phyloP scores from a whole-genome alignment of 1,140 invertebrate genomes.

The Drosophila punjabiensis region DNA sequence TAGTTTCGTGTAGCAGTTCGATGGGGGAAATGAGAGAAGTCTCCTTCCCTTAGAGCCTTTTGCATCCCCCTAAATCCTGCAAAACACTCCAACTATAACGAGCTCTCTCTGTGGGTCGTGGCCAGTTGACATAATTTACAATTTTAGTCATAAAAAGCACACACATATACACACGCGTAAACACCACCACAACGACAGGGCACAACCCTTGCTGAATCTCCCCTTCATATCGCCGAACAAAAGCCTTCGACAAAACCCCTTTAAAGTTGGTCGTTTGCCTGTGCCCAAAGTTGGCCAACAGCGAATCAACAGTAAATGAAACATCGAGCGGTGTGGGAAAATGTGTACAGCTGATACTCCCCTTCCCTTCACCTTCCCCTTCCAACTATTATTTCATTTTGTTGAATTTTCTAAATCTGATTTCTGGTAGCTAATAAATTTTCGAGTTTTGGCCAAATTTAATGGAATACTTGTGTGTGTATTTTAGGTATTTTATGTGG shows the following conservation, averaged over 20 bases:
- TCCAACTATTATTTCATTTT: conserved; percentile 39
- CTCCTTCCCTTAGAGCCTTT: not conserved
- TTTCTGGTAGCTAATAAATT: conserved; percentile 50
- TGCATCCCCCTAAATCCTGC: conserved; percentile 7
- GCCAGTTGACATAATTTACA: conserved; percentile 83
- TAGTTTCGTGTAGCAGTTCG: conserved; percentile 75
- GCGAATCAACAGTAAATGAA: conserved; percentile 63
- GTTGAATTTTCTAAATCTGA: conserved; percentile 47
- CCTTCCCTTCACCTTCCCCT: not conserved
- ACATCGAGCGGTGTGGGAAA: conserved; percentile 18
- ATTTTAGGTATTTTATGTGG: conserved; percentile 2
- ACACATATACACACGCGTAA: conserved; percentile 21
- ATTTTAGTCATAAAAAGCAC: conserved; percentile 79
- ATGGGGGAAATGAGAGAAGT: conserved; percentile 4
- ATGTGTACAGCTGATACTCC: not conserved
- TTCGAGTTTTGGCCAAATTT: conserved; percentile 9
- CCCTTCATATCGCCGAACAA: conserved; percentile 23
- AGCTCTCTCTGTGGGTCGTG: conserved; percentile 75
- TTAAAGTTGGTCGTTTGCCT: conserved; percentile 55
- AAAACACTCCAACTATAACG: conserved; percentile 65
- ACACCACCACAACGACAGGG: conserved; percentile 35
- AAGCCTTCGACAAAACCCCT: conserved; percentile 46
- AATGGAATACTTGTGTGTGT: conserved; percentile 24
- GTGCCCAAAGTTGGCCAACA: conserved; percentile 52
- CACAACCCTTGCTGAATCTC: conserved; percentile 16